A percentile compares a stretch with the other conserved stretches of the same genome.
phyloP scores from a whole-genome alignment of 2,797 vertebrate genomes.

The Bovichtus variegatus region DNA sequence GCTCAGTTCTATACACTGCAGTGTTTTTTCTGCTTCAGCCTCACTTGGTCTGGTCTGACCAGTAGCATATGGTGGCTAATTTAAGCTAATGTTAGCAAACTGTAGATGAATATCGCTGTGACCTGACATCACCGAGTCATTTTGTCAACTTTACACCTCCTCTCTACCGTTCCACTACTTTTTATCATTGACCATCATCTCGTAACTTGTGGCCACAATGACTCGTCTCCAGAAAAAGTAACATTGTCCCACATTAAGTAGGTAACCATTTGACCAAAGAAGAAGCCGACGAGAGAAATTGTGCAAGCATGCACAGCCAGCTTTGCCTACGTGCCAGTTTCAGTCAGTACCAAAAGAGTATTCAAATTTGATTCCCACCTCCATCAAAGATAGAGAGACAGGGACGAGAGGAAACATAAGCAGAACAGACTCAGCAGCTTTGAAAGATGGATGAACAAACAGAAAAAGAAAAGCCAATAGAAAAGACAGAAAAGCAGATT shows the following conservation, averaged over 20 bases:
- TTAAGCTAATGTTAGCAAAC: not conserved
- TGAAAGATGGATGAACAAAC: slow-evolving; percentile 26
- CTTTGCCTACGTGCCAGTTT: not conserved
- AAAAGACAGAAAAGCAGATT: slow-evolving; percentile 48
- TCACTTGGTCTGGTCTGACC: not conserved
- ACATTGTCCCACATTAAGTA: not conserved
- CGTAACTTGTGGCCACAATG: not conserved
- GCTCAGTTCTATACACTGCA: not conserved
- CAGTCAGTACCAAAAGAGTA: not conserved
- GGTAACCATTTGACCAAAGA: not conserved
- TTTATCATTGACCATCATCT: not conserved
- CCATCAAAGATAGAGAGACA: not conserved
- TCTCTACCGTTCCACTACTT: not conserved
- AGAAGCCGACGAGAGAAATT: not conserved
- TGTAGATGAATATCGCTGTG: not conserved
- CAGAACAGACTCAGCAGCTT: slow-evolving; percentile 22
- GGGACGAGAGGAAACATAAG: not conserved
- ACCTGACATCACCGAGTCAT: not conserved
- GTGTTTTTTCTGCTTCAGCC: not conserved
- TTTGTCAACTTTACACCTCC: not conserved
- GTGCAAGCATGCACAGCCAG: not conserved
- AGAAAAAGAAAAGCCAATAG: slow-evolving; percentile 13
- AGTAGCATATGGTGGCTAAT: not conserved
- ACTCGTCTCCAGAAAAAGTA: not conserved
- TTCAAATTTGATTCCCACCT: slow-evolving; percentile 14